Evolutionary conservation across 2,113 vertebrate genomes (phyloP).

Genomic region (Cepphus grylle): DNA sequence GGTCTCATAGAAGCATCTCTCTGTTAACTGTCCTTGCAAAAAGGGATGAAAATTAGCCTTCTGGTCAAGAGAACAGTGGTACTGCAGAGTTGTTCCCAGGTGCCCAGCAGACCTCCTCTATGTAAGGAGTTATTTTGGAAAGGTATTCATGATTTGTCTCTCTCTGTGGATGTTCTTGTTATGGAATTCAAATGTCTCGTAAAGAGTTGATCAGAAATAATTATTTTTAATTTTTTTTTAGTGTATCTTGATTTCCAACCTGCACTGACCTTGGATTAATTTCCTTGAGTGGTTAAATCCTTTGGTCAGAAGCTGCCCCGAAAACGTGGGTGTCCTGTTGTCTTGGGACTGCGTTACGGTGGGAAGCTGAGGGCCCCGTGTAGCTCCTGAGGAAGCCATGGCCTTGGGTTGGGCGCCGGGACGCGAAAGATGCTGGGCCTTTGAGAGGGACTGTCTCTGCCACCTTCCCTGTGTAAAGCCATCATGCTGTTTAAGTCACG

Average conservation of each 20-base stretch:
- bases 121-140: neutral
- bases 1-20: neutral
- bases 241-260: neutral
- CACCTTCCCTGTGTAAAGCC: neutral
- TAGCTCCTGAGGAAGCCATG: neutral
- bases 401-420: neutral
- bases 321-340: neutral
- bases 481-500: neutral
- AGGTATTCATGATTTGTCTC: neutral
- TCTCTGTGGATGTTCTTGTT: neutral
- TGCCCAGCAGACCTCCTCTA: fast-evolving
- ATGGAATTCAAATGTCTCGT: neutral
- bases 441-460: neutral
- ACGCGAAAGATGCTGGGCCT: neutral
- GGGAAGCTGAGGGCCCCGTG: neutral
- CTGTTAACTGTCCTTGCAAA: neutral
- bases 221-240: too few species aligned
- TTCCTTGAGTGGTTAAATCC: neutral
- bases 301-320: neutral
- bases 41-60: neutral
- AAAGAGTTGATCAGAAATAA: neutral
- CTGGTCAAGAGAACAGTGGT: neutral
- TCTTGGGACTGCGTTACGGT: neutral
- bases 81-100: neutral
- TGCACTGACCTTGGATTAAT: neutral